Evolutionary conservation across 2,888 invertebrate genomes (phyloP).

Genomic region (Cordilura impudica): DNA sequence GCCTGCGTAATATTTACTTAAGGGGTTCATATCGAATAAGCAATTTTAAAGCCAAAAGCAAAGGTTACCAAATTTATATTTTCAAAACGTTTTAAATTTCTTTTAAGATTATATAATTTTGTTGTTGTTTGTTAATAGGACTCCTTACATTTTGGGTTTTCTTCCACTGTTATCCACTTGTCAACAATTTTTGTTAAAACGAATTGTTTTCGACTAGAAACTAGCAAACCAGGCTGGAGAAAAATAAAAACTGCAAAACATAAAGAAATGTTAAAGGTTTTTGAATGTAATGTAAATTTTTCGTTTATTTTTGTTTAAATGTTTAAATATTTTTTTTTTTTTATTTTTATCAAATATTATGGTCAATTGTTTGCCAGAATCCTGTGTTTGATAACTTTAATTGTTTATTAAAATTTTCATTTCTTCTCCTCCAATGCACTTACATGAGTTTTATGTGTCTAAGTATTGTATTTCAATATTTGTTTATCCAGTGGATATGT

Average conservation of each 20-base stretch:
- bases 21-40: constrained; percentile 46
- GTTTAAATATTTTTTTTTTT: not conserved
- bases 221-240: not conserved
- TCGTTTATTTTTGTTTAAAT: constrained; percentile 39
- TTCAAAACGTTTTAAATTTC: constrained; percentile 63
- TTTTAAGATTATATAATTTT: constrained; percentile 58
- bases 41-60: constrained; percentile 47
- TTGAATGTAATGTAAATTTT: constrained; percentile 38
- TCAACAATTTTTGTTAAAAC: constrained; percentile 43
- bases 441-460: constrained; percentile 52
- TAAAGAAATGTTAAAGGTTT: constrained; percentile 57
- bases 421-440: constrained; percentile 11
- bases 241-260: constrained; percentile 38
- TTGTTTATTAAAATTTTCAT: constrained; percentile 36
- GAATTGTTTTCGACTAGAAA: constrained; percentile 35
- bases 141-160: constrained; percentile 11
- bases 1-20: constrained; percentile 52
- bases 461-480: constrained; percentile 34
- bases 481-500: constrained; percentile 19
- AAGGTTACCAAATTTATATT: constrained; percentile 63
- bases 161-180: constrained; percentile 59
- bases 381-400: constrained; percentile 46
- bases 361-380: constrained; percentile 46
- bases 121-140: constrained; percentile 14
- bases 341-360: constrained; percentile 35